Base-by-base conservation (phyloP, 2,888 invertebrate genomes). In the Andrena minutula region DNA sequence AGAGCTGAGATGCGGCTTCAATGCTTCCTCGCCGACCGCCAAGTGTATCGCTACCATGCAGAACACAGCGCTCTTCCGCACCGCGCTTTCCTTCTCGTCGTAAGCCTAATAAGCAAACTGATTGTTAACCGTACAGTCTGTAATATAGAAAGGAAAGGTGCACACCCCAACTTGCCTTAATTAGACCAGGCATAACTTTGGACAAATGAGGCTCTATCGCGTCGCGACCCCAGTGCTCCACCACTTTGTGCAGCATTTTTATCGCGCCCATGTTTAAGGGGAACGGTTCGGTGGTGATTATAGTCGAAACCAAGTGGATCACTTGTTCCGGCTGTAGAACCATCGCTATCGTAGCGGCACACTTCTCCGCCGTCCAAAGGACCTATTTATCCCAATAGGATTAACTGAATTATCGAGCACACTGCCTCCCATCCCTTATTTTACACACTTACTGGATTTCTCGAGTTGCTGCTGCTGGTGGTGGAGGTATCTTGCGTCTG, bases 11-110 rank as follows among this genome's bases (percentile, higher is more conserved):
- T 98, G 97, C 2, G 98, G 98, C 90, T 96, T 95, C 93, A 99
- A 95, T 53, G 96, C 95, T 32, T 97, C 97, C 92, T 98, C 98
- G 0, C 99, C 99, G 8, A 98, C 96, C 56, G 97, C 97, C 92
- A 97, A 96, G 91, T 99, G 98, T 90, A 99, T 96, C 64, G 98
- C 98, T 4, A 99, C 99, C 96, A 99, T 98, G 92, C 99, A 99
- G 95, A 99, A 99, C 23, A 99, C 98, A 12, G 98, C 98, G 88
- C 99, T 98, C 94, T 99, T 99, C 66, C 99, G 96, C 32, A 99
- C 98, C 86, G 98, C 97, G 73, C 98, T 98, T 94, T 99, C 98
- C 74, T 95, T 95, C 93, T 99, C 98, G 93, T 99, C 99, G 74
- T 99, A 98, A 84, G 98, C 96, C 97, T 98, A 94, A 30, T 23